Percentiles rank a stretch among this genome's conserved stretches.
Conservation (phyloP, 2,888 invertebrate species). For the Endomychus coccineus region DNA sequence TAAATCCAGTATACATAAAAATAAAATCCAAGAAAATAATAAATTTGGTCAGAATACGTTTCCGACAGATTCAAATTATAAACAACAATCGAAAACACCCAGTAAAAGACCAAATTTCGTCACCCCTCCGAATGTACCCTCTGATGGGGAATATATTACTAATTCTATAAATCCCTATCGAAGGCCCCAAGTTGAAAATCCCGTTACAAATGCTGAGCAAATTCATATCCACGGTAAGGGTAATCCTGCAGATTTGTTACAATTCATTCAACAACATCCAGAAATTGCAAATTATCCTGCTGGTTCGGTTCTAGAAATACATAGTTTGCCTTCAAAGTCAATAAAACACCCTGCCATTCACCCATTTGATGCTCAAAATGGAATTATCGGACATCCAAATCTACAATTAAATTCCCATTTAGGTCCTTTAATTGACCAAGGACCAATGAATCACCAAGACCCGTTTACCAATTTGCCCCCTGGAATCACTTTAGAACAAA, state of each 20-base stretch:
- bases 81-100: slow-evolving; percentile 4
- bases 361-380: slow-evolving; percentile 12
- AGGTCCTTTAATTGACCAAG: slow-evolving; percentile 27
- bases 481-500: slow-evolving; percentile 36
- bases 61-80: slow-evolving; percentile 10
- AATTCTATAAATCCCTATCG: too few relatives aligned
- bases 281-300: slow-evolving; percentile 41
- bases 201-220: slow-evolving; percentile 15
- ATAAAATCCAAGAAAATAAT: too few relatives aligned
- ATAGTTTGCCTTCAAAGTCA: slow-evolving; percentile 28
- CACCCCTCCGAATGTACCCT: background rate
- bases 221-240: slow-evolving; percentile 34
- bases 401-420: too few relatives aligned
- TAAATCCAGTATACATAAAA: too few relatives aligned
- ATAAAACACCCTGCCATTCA: background rate
- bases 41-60: too few relatives aligned
- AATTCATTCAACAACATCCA: slow-evolving; percentile 42
- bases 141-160: too few relatives aligned
- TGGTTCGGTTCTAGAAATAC: slow-evolving; percentile 41
- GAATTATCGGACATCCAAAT: slow-evolving; percentile 20
- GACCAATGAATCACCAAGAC: slow-evolving; percentile 16
- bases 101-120: background rate
- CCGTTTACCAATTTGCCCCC: slow-evolving; percentile 29
- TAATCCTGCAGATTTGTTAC: slow-evolving; percentile 38
- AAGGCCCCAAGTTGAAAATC: too few relatives aligned